phyloP scores from a whole-genome alignment of 1,140 invertebrate species.

The Notospermus geniculatus region DNA sequence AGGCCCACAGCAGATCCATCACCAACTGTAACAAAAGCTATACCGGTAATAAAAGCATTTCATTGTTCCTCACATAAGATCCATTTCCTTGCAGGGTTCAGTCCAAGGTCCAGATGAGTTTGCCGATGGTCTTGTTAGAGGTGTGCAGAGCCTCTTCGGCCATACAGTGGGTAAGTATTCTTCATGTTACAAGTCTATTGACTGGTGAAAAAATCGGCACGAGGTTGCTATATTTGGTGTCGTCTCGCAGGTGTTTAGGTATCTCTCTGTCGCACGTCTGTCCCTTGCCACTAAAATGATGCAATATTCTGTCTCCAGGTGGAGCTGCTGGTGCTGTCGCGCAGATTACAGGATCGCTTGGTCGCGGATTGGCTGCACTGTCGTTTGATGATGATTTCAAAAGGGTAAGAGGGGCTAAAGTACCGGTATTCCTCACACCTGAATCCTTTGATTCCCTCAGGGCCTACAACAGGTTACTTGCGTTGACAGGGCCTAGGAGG shows the following conservation, averaged over 20 bases:
- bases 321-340: constrained; percentile 53
- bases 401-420: constrained; percentile 36
- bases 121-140: constrained; percentile 48
- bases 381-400: constrained; percentile 57
- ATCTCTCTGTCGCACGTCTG: not conserved
- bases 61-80: not conserved
- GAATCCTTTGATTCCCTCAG: no score
- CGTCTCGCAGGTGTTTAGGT: no score
- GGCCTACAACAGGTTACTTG: no score
- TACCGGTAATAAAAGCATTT: not conserved
- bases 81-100: constrained; percentile 43
- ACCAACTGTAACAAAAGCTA: no score
- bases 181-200: not conserved
- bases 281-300: not conserved
- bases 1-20: no score
- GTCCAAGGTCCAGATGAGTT: constrained; percentile 55
- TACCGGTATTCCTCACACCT: no score
- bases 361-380: constrained; percentile 51
- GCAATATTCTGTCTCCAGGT: constrained; percentile 31
- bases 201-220: no score
- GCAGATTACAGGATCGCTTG: constrained; percentile 52
- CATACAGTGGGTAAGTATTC: constrained; percentile 52
- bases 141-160: constrained; percentile 53
- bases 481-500: no score
- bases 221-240: no score